Percentiles rank a stretch among this genome's conserved stretches.
Evolutionary conservation across 2,113 vertebrate species (phyloP).

Genomic region (Lepisosteus oculatus): DNA sequence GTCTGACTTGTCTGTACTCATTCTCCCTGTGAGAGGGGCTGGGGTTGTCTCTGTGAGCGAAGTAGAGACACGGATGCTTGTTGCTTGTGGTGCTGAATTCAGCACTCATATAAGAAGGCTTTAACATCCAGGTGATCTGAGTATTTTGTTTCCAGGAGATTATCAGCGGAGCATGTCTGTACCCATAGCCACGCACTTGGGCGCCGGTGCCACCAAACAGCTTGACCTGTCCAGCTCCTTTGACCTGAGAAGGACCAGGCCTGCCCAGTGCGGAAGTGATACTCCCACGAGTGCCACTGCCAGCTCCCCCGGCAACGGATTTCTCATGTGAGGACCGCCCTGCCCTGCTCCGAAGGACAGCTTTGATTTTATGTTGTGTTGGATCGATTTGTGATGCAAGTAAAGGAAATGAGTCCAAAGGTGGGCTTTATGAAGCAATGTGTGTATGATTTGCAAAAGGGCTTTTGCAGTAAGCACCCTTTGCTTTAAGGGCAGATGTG

Average conservation of each 20-base stretch:
- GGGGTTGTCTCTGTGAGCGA: not conserved
- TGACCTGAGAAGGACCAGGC: slow-evolving; percentile 45
- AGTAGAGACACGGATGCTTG: no score
- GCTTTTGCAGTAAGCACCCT: no score
- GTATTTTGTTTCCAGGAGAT: slow-evolving; percentile 44
- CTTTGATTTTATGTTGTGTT: no score
- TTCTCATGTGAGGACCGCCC: slow-evolving; percentile 51
- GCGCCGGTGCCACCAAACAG: slow-evolving; percentile 36
- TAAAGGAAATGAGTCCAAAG: no score
- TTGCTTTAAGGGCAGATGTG: not conserved
- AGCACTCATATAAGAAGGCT: not conserved
- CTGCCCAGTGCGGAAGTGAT: slow-evolving; percentile 16
- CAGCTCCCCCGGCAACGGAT: slow-evolving; percentile 43
- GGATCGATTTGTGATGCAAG: no score
- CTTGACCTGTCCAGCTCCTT: slow-evolving; percentile 58
- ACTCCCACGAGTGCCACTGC: slow-evolving; percentile 25
- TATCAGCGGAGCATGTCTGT: slow-evolving; percentile 70
- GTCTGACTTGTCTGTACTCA: no score
- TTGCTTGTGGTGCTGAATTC: not conserved
- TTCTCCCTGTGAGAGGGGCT: not conserved
- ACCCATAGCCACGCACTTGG: slow-evolving; percentile 53
- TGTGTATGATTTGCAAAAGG: not conserved
- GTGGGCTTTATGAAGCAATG: not conserved
- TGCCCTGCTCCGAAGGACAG: not conserved
- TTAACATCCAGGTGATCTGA: slow-evolving; percentile 1